These are phyloP conservation scores for Corythoichthys haematopterus DNA, from an alignment of 2,113 vertebrate genomes.

Conservation along the genomic window DNA sequence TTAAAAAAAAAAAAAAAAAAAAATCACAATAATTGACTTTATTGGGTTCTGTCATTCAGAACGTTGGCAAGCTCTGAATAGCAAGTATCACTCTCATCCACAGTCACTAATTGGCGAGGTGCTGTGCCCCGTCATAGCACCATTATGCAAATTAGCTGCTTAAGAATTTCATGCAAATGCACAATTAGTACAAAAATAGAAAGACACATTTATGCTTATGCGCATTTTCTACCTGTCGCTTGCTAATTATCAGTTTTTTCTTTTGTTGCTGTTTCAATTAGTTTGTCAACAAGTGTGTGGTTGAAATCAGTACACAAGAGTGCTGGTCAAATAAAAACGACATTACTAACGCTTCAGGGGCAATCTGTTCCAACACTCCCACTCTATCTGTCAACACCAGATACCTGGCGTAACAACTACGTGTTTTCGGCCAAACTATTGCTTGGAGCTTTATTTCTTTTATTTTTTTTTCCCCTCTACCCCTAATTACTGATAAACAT, in stretches of 20 bases:
- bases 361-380: constrained; percentile 4
- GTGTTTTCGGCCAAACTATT: constrained; percentile 3
- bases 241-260: background rate
- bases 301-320: background rate
- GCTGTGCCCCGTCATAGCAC: constrained; percentile 5
- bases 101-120: constrained; percentile 1
- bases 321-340: background rate
- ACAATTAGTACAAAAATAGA: constrained; percentile 2
- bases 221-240: background rate
- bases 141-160: constrained; percentile 7
- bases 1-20: no score
- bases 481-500: constrained; percentile 8
- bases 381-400: constrained; percentile 4
- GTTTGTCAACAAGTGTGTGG: background rate
- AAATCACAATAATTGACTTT: background rate
- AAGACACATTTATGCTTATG: constrained; percentile 2
- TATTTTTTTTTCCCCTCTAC: background rate
- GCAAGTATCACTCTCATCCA: background rate
- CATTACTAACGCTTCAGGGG: background rate
- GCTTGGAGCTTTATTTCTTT: constrained; percentile 1
- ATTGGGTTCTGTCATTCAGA: background rate
- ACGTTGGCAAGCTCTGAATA: background rate
- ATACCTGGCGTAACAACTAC: constrained; percentile 6
- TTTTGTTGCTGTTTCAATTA: background rate
- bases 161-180: constrained; percentile 10